These are phyloP conservation scores for Drosophila pruinosa DNA, from an alignment of 1,140 invertebrate species.

Conservation along the genomic window DNA sequence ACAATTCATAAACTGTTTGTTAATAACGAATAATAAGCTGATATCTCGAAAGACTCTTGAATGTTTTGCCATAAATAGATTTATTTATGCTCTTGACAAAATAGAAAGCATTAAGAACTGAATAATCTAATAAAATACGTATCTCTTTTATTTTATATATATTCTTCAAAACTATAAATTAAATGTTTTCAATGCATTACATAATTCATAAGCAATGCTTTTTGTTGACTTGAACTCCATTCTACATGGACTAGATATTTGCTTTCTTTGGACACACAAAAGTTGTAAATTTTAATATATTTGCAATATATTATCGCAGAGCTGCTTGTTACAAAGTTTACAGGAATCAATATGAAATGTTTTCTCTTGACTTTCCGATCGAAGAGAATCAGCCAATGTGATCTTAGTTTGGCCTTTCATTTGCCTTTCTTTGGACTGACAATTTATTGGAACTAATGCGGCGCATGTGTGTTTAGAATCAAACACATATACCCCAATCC, in stretches of 20 bases:
- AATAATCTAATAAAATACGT: too few species aligned
- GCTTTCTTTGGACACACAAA: not conserved
- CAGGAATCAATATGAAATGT: not conserved
- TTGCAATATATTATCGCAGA: not conserved
- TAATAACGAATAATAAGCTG: too few species aligned
- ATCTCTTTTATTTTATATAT: too few species aligned
- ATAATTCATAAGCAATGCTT: not conserved
- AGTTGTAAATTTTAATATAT: not conserved
- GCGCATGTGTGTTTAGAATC: constrained; percentile 8
- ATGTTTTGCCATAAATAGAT: too few species aligned
- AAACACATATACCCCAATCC: not conserved
- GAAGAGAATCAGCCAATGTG: too few species aligned
- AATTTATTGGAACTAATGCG: not conserved
- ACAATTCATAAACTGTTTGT: not conserved
- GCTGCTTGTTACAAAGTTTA: not conserved
- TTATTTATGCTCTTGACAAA: too few species aligned
- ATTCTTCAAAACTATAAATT: too few species aligned
- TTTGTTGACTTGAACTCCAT: not conserved
- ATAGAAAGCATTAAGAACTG: too few species aligned
- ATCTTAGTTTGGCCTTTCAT: too few species aligned
- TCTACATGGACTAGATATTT: not conserved
- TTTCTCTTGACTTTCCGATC: not conserved
- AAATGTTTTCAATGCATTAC: too few species aligned
- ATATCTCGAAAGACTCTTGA: too few species aligned
- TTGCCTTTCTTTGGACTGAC: not conserved